Conservation (phyloP, 2,113 vertebrate species). For the Sardina pilchardus region DNA sequence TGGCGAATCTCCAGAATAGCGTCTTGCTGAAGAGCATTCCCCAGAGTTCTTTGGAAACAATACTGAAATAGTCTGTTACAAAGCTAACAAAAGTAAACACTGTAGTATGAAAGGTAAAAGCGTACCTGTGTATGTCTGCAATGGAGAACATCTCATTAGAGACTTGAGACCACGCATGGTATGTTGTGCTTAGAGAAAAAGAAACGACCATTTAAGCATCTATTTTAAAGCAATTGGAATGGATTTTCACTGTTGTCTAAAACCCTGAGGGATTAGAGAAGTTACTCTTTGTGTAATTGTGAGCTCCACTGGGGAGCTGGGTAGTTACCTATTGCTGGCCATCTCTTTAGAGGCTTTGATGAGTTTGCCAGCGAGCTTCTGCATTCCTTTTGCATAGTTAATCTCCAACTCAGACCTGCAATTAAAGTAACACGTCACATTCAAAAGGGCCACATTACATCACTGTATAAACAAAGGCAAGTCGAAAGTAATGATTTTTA, state of each 20-base stretch:
- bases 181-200: slow-evolving; percentile 70
- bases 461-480: background rate
- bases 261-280: background rate
- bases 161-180: slow-evolving; percentile 77
- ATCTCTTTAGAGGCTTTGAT: slow-evolving; percentile 76
- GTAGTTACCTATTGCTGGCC: slow-evolving; percentile 75
- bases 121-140: slow-evolving; percentile 82
- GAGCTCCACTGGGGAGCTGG: background rate
- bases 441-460: slow-evolving; percentile 4
- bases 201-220: background rate
- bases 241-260: background rate
- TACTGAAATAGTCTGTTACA: background rate
- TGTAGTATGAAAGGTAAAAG: background rate
- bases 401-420: slow-evolving; percentile 80
- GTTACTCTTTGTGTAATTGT: background rate
- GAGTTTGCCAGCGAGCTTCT: slow-evolving; percentile 79
- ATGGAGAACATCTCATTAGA: slow-evolving; percentile 82
- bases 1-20: slow-evolving; percentile 76
- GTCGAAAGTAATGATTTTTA: background rate
- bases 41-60: slow-evolving; percentile 70
- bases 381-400: slow-evolving; percentile 79
- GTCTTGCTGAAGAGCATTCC: slow-evolving; percentile 82
- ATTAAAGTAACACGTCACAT: slow-evolving; percentile 38
- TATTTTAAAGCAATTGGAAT: slow-evolving; percentile 1
- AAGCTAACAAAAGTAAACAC: background rate